Evolutionary conservation across 2,797 vertebrate genomes (phyloP), one percentile per base, ranked within the genome.

Genomic region (Peromyscus attwateri): DNA sequence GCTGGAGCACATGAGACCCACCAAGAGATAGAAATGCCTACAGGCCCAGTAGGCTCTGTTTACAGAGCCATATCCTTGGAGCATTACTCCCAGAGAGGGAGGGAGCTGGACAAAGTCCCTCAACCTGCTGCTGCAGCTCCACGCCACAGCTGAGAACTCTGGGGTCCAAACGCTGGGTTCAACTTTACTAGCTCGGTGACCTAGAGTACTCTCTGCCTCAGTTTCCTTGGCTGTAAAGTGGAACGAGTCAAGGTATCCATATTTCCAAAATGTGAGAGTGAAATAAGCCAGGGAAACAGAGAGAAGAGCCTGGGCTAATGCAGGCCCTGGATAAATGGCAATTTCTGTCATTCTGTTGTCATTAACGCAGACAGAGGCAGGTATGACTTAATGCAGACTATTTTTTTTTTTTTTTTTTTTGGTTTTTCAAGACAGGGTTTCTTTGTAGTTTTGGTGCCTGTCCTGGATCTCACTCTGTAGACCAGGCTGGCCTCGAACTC

Each of bases 151-250:
- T 82, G 64, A 91, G 79, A 79, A 70, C 49, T 55, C 14, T 16
- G 75, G 25, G 29, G 13, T 73, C 68, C 70, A 76, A 89, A 60
- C 9, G 60, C 60, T 82, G 37, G 89, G 55, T 13, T 31, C 49
- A 73, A 73, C 13, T 17, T 2, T 77, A 49, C 40, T 23, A 55
- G 19, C 76, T 37, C 6, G 11, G 75, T 57, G 76, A 57, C 70
- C 49, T 17, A 29, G 1, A 3, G 49, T 12, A 52, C 14, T 55
- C 23, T 60, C 62, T 80, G 92, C 64, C 84, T 95, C 60, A 21
- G 87, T 73, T 94, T 97, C 80, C 75, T 90, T 19, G 2, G 37
- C 82, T 83, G 12, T 85, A 83, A 70, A 82, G 92, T 37, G 55
- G 84, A 85, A 55, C 81, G 17, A 60, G 25, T 85, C 23, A 21